Percentiles rank a stretch among this genome's conserved stretches.
These are phyloP conservation scores for Psammodynastes pulverulentus DNA, from an alignment of 2,113 vertebrate genomes.

Conservation along the genomic window DNA sequence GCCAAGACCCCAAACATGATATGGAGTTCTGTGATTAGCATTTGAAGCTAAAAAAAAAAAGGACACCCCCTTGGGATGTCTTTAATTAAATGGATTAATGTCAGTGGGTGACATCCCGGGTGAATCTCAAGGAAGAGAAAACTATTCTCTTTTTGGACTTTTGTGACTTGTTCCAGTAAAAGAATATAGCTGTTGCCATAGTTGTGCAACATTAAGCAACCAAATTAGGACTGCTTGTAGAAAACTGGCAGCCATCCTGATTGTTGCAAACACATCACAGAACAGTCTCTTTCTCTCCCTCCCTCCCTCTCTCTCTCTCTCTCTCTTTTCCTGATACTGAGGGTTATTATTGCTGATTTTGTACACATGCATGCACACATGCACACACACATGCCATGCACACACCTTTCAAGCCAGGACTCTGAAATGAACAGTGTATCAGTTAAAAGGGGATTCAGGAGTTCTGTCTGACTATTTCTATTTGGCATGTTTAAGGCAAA, in stretches of 20 bases:
- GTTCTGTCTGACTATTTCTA: background rate
- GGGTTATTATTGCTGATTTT: constrained; percentile 34
- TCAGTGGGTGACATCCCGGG: background rate
- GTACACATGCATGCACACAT: background rate
- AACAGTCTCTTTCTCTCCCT: constrained; percentile 14
- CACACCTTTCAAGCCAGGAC: constrained; percentile 26
- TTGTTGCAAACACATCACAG: background rate
- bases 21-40: background rate
- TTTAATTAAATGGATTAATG: background rate
- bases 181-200: constrained; percentile 16
- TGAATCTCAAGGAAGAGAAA: background rate
- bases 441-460: background rate
- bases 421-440: background rate
- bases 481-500: background rate
- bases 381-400: too few relatives aligned
- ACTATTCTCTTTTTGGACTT: background rate
- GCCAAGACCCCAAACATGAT: background rate
- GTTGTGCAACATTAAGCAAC: background rate
- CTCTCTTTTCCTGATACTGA: background rate
- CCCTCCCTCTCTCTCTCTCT: too few relatives aligned
- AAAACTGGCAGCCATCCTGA: background rate
- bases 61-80: constrained; percentile 1
- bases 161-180: background rate
- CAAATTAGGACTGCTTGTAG: constrained; percentile 2
- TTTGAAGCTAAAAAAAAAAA: background rate